Base-by-base conservation (phyloP, 2,888 invertebrate genomes). In the Drosophila cognata region DNA sequence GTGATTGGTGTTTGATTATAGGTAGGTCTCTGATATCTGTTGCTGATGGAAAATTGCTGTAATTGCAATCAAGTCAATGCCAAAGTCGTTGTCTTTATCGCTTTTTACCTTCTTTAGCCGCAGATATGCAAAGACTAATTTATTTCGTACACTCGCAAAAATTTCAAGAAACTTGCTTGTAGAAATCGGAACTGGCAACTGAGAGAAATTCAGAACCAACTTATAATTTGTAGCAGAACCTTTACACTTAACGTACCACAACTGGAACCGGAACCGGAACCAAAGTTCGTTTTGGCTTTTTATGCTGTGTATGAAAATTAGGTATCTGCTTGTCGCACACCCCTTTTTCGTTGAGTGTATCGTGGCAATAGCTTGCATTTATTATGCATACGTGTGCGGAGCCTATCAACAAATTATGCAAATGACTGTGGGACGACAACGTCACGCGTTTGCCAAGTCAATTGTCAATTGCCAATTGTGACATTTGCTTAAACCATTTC, bases 341-440 rank as follows among this genome's bases (percentile, higher is more conserved):
- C 0, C 7, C 4, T 4, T 29, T 35, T 56, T 56, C 28, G 18
- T 8, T 29, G n/a, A 56, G 38, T 56, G 56, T 41, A 38, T 29
- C 8, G 52, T 21, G 33, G 35, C 59, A 52, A 60, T 88, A 82
- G 84, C 63, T 68, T 57, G 80, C 25, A 13, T 71, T 70, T n/a
- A 67, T 87, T 87, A 79, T 85, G 77, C 71, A 69, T 33, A 53
- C 65, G 60, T 73, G 56, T 71, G 79, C 65, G 66, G 71, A 71
- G 64, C 74, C 16, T 89, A 88, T 79, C 86, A 75, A 63, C 62
- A 80, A 90, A 86, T 90, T 88, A 88, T 88, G 87, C 79, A 88
- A 84, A 90, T 88, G 65, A 43, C 77, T 71, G 86, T 88, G 89
- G 85, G 85, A 69, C 82, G 77, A 53, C 63, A 55, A 72, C 73